Percentiles rank a stretch among this genome's conserved stretches.
Conservation (phyloP, 2,888 invertebrate genomes). For the Actias luna region DNA sequence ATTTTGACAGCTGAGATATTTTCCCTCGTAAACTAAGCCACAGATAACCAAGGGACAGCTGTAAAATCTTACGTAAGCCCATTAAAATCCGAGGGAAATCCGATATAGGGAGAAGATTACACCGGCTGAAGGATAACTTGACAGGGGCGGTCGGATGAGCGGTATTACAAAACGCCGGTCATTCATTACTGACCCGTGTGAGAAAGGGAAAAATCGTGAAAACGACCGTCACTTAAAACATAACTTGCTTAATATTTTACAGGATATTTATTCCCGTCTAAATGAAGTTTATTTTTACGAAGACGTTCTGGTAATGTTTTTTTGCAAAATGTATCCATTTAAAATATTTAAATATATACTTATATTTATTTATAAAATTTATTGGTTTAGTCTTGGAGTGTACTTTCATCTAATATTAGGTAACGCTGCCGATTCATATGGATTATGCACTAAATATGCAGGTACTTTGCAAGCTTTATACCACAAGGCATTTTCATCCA, state of each 20-base stretch:
- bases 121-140: slow-evolving; percentile 16
- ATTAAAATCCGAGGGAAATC: slow-evolving; percentile 20
- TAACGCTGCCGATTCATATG: too few relatives aligned
- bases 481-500: too few relatives aligned
- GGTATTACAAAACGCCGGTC: slow-evolving; percentile 17
- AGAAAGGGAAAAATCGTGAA: slow-evolving; percentile 14
- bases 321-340: too few relatives aligned
- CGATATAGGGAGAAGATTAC: slow-evolving; percentile 20
- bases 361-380: too few relatives aligned
- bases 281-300: too few relatives aligned
- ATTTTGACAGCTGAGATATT: slow-evolving; percentile 15
- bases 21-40: slow-evolving; percentile 11
- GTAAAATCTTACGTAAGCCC: slow-evolving; percentile 17
- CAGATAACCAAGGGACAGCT: slow-evolving; percentile 17
- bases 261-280: slow-evolving; percentile 2
- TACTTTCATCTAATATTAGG: too few relatives aligned
- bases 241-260: slow-evolving; percentile 10
- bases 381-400: too few relatives aligned
- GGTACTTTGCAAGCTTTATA: too few relatives aligned
- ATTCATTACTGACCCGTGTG: slow-evolving; percentile 17
- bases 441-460: too few relatives aligned
- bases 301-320: slow-evolving; percentile 14
- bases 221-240: slow-evolving; percentile 6
- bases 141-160: slow-evolving; percentile 19
- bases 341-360: too few relatives aligned